Evolutionary conservation across 2,888 invertebrate species (phyloP).

Genomic region (Auanema freiburgensis): DNA sequence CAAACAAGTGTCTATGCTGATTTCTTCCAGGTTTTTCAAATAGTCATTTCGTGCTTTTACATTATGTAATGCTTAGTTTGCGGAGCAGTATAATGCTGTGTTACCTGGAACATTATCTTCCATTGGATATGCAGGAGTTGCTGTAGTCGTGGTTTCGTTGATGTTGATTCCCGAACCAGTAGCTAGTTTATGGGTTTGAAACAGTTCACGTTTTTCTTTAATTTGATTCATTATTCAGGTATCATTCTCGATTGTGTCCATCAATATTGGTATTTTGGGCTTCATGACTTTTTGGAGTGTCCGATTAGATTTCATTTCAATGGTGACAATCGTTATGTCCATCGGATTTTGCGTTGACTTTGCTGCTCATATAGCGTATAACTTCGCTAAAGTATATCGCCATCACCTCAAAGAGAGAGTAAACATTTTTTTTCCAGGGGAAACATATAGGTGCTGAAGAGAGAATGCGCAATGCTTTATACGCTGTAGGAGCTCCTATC

Average conservation of each 20-base stretch:
- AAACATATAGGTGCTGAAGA: constrained; percentile 68
- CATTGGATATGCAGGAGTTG: constrained; percentile 78
- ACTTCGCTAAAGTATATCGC: constrained; percentile 55
- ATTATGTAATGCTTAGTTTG: constrained; percentile 48
- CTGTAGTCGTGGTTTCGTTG: constrained; percentile 86
- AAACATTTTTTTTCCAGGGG: constrained; percentile 34
- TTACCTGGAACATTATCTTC: constrained; percentile 68
- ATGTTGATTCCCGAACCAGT: constrained; percentile 88
- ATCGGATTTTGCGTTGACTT: constrained; percentile 92
- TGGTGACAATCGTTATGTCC: constrained; percentile 96
- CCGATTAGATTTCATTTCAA: constrained; percentile 80
- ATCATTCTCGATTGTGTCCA: constrained; percentile 88
- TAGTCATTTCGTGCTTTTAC: background rate
- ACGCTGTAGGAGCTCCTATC: constrained; percentile 85
- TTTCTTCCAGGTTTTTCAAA: constrained; percentile 57
- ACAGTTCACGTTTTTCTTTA: background rate
- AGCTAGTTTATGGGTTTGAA: constrained; percentile 83
- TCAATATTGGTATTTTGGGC: constrained; percentile 88
- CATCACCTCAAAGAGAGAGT: background rate
- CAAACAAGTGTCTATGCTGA: constrained; percentile 63
- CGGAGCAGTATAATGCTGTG: constrained; percentile 63
- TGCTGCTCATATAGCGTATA: constrained; percentile 89
- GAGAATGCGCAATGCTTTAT: constrained; percentile 81
- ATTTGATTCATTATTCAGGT: constrained; percentile 25
- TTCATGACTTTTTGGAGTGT: constrained; percentile 95